These are phyloP conservation scores for Hypocryptadius cinnamomeus DNA, from an alignment of 2,113 vertebrate genomes.

Conservation along the genomic window DNA sequence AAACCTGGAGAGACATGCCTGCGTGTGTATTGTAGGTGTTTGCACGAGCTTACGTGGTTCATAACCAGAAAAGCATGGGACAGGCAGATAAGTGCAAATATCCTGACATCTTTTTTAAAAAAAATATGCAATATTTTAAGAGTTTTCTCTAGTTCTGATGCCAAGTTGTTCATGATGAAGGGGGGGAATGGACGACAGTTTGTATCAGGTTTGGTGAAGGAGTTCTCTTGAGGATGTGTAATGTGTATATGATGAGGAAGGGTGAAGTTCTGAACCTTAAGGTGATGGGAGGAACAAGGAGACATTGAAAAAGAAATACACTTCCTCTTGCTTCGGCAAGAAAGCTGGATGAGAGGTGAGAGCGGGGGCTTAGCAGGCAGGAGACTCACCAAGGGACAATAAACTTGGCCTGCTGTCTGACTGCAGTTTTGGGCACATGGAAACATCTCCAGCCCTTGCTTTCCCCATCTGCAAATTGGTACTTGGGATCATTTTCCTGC, in stretches of 20 bases:
- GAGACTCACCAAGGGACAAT: neutral
- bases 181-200: neutral
- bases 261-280: neutral
- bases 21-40: conserved; percentile 29
- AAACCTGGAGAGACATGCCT: conserved; percentile 24
- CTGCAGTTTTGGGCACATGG: neutral
- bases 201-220: neutral
- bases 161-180: neutral
- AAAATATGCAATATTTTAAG: conserved; percentile 55
- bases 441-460: neutral
- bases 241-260: neutral
- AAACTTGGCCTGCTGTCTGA: neutral
- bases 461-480: neutral
- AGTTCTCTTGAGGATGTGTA: neutral
- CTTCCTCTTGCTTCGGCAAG: neutral
- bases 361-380: neutral
- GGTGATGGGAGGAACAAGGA: neutral
- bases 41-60: conserved; percentile 45
- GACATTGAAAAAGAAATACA: neutral
- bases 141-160: conserved; percentile 52
- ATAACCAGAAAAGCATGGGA: conserved; percentile 14
- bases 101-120: neutral
- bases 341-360: neutral
- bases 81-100: conserved; percentile 55
- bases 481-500: neutral